Evolutionary conservation across 2,888 invertebrate species (phyloP).

Genomic region (Drosophila algonquin): DNA sequence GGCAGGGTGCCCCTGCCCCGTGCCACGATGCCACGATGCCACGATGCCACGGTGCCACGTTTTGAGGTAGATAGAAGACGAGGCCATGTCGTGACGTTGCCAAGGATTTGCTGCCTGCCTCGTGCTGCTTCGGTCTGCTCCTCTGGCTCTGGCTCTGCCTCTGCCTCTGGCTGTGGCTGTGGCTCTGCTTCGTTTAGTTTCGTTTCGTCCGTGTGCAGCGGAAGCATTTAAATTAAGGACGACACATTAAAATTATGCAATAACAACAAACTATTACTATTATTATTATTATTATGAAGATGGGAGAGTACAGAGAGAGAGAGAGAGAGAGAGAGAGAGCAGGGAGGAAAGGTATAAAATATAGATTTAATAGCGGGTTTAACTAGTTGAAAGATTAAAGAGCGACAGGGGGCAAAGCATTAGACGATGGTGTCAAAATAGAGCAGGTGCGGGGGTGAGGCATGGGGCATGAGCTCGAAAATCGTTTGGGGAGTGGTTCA

Average conservation of each 20-base stretch:
- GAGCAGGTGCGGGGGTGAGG: not conserved
- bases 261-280: conserved; percentile 75
- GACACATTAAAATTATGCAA: conserved; percentile 82
- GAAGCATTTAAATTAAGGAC: conserved; percentile 82
- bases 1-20: not conserved
- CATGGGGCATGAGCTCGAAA: too few species aligned
- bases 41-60: too few species aligned
- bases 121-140: conserved; percentile 10
- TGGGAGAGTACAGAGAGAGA: not conserved
- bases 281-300: conserved; percentile 8
- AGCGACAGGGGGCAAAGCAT: not conserved
- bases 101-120: conserved; percentile 63
- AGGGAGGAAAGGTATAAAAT: conserved; percentile 28
- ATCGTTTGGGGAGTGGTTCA: too few species aligned
- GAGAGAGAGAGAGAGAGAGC: not conserved
- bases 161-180: too few species aligned
- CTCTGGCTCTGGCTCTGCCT: too few species aligned
- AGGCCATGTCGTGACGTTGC: conserved; percentile 69
- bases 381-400: not conserved
- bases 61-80: conserved; percentile 48
- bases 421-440: not conserved
- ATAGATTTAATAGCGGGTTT: conserved; percentile 44
- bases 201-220: conserved; percentile 71
- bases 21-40: not conserved
- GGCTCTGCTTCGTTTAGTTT: not conserved